A percentile compares a stretch with the other conserved stretches of the same genome.
Evolutionary conservation across 2,888 invertebrate species (phyloP).

Genomic region (Lacanobia wlatinum): DNA sequence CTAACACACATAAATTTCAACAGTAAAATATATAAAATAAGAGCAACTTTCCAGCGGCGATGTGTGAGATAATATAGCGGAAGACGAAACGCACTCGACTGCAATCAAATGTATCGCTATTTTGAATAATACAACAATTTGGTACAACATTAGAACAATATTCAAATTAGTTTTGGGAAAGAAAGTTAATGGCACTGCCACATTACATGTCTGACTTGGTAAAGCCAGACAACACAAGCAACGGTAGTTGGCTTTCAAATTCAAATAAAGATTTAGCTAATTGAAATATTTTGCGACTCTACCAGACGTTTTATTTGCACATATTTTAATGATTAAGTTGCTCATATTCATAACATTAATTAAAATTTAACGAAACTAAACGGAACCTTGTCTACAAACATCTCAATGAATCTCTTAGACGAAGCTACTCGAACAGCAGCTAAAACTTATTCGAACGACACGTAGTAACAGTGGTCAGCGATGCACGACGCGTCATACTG

Average conservation of each 20-base stretch:
- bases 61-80: slow-evolving; percentile 70
- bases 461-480: slow-evolving; percentile 75
- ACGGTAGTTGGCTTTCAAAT: slow-evolving; percentile 7
- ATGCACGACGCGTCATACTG: slow-evolving; percentile 75
- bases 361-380: slow-evolving; percentile 41
- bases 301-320: slow-evolving; percentile 10
- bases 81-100: slow-evolving; percentile 65
- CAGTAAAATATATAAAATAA: slow-evolving; percentile 69
- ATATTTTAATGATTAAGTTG: slow-evolving; percentile 1
- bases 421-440: slow-evolving; percentile 54
- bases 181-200: slow-evolving; percentile 45
- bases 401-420: slow-evolving; percentile 60
- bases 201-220: slow-evolving; percentile 43
- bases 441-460: slow-evolving; percentile 73
- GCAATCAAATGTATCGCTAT: slow-evolving; percentile 68
- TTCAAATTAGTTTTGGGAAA: slow-evolving; percentile 55
- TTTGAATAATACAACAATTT: slow-evolving; percentile 72
- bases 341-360: slow-evolving; percentile 28
- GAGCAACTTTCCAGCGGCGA: slow-evolving; percentile 72
- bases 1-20: slow-evolving; percentile 63
- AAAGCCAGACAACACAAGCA: slow-evolving; percentile 12
- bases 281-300: slow-evolving; percentile 21
- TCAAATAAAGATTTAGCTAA: slow-evolving; percentile 17
- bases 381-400: slow-evolving; percentile 44
- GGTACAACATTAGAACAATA: slow-evolving; percentile 56